Percentiles rank a stretch among this genome's conserved stretches.
Evolutionary conservation across 2,888 invertebrate species (phyloP).

Genomic region (Ceriagrion tenellum): DNA sequence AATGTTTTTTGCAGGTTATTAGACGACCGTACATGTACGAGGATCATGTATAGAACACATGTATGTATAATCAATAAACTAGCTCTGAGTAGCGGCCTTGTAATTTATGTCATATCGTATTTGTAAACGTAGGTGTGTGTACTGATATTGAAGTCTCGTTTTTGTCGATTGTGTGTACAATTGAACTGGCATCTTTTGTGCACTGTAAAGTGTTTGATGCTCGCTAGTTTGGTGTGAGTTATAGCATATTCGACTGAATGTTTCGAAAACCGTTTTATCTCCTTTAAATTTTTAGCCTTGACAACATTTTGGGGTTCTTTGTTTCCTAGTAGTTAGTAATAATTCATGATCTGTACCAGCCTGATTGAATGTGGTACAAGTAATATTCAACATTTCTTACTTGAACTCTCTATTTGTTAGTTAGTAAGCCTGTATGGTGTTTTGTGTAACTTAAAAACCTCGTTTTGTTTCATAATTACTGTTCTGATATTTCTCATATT

Average conservation of each 20-base stretch:
- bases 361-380: neutral
- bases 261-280: neutral
- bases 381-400: neutral
- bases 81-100: neutral
- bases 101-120: neutral
- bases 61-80: conserved; percentile 52
- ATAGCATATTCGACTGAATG: neutral
- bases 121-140: neutral
- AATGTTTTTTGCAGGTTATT: conserved; percentile 47
- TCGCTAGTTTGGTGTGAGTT: neutral
- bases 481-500: neutral
- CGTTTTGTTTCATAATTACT: conserved; percentile 5
- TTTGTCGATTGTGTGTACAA: neutral
- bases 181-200: neutral
- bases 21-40: conserved; percentile 38
- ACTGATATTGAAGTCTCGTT: neutral
- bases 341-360: neutral
- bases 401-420: neutral
- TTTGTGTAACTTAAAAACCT: neutral
- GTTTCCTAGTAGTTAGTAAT: neutral
- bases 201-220: neutral
- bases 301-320: neutral
- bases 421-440: conserved; percentile 16
- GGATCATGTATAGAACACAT: conserved; percentile 62
- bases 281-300: neutral